Percentiles rank a stretch among this genome's conserved stretches.
These are phyloP conservation scores for Eidolon helvum DNA, from an alignment of 2,113 vertebrate species.

Conservation along the genomic window DNA sequence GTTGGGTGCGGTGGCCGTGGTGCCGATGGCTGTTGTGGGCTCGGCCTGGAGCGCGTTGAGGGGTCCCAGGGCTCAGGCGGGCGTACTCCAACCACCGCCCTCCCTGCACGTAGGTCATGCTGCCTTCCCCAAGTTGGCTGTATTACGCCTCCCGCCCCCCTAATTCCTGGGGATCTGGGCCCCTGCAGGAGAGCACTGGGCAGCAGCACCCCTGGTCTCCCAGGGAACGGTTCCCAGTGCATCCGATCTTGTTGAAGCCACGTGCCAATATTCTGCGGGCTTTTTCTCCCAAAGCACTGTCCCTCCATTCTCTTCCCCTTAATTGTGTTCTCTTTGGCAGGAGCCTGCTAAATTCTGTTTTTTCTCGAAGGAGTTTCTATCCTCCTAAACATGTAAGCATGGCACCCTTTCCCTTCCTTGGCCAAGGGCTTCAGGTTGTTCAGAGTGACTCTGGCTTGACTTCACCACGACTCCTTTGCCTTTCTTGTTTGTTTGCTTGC, in stretches of 20 bases:
- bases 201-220: not conserved
- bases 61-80: not conserved
- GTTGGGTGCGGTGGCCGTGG: accelerated
- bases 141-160: not conserved
- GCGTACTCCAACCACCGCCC: accelerated
- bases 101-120: accelerated
- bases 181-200: not conserved
- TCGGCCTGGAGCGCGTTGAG: not conserved
- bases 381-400: not conserved
- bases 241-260: not conserved
- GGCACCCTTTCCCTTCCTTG: not conserved
- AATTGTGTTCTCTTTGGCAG: not conserved
- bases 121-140: accelerated
- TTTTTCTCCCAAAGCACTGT: not conserved
- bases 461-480: not conserved
- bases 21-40: accelerated
- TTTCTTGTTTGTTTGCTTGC: not conserved
- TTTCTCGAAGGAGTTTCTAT: not conserved
- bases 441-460: not conserved
- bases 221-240: not conserved
- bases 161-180: not conserved
- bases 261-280: not conserved
- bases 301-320: not conserved
- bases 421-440: not conserved
- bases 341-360: not conserved